Conservation (phyloP, 2,797 vertebrate species). For the Pogoniulus pusillus region DNA sequence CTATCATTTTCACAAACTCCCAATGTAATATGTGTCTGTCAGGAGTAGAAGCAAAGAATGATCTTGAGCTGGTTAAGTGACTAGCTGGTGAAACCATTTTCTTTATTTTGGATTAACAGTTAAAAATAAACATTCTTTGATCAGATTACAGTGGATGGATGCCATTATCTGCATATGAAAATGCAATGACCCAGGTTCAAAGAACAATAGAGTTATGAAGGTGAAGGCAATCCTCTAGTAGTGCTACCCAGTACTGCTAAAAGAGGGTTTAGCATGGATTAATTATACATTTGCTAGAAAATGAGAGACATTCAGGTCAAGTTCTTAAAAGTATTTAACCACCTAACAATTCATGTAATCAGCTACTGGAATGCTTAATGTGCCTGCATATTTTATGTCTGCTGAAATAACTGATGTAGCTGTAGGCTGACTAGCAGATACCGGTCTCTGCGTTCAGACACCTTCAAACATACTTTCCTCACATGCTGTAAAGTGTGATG, state of each 20-base stretch:
- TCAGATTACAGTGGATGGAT: not conserved
- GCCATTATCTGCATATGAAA: not conserved
- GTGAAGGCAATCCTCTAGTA: not conserved
- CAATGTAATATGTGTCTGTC: not conserved
- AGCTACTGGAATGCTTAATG: not conserved
- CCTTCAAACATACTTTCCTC: not conserved
- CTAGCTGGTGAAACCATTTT: not conserved
- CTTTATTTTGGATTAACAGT: slow-evolving; percentile 2
- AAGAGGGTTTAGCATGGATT: not conserved
- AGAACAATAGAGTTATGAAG: not conserved
- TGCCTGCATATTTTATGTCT: not conserved
- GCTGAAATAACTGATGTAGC: not conserved
- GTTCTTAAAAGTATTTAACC: not conserved
- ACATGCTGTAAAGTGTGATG: not conserved
- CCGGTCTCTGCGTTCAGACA: not conserved
- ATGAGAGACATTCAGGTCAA: not conserved
- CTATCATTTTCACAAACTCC: not conserved
- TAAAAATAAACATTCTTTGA: slow-evolving; percentile 31
- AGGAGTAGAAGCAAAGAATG: not conserved
- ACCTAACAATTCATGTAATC: not conserved
- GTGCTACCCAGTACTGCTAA: not conserved
- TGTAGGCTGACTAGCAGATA: not conserved
- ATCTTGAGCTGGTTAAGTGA: not conserved
- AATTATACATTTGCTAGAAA: not conserved
- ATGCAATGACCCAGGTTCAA: not conserved